Evolutionary conservation across 2,113 vertebrate genomes (phyloP), one percentile per base, ranked within the genome.

Genomic region (Cyanistes caeruleus): DNA sequence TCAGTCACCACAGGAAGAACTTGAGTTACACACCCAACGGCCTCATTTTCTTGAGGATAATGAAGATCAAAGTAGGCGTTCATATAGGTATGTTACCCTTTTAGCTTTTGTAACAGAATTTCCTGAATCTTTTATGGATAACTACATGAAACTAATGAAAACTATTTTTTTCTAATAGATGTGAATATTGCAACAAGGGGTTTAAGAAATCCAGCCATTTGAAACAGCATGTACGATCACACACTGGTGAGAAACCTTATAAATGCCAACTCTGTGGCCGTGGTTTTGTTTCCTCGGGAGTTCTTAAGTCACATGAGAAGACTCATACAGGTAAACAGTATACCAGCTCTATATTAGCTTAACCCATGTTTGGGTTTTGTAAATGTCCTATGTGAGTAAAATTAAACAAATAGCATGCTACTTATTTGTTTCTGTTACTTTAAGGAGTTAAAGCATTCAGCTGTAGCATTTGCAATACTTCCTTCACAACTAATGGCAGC

Each of bases 141-240:
- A 59, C 35, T 74, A 24, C 15, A 23, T 63, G 8, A 55, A 88
- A 48, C 37, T 77, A 80, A 81, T 33, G 31, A 53, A 77, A 94
- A 58, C 21, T 20, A 24, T 81, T 75, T 74, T 88, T 28, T 90
- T 92, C 59, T 93, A 58, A 74, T 80, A 99, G 99, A 83, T 99
- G 99, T 95, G 98, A 64, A 49, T 99, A 99, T 93, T 99, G 99
- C 97, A 98, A 97, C 96, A 99, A 99, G 87, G 99, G 98, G 82
- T 99, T 99, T 92, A 99, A 99, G 98, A 99, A 99, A 96, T 99
- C 99, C 31, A 99, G 99, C 92, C 99, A 99, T 90, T 97, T 99
- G 96, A 99, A 99, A 96, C 99, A 99, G 91, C 99, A 99, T 0
- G 98, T 99, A 25, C 98, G 99, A 49, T 99, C 99, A 1, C 99